Base-by-base conservation (phyloP, 2,797 vertebrate species). In the Margarornis squamiger region DNA sequence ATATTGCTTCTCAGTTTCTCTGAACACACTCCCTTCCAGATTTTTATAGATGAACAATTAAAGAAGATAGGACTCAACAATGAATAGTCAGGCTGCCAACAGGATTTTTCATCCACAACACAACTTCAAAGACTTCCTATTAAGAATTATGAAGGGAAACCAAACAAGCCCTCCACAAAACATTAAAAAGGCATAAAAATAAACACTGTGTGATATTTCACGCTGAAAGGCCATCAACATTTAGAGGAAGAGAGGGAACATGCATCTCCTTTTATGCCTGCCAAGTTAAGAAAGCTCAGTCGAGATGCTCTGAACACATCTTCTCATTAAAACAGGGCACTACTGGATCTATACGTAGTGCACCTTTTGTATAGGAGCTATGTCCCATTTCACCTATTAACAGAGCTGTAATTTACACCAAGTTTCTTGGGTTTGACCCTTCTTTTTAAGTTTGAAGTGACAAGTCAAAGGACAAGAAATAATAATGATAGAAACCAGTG, bases 111-210 rank as follows among this genome's bases (percentile, higher is more conserved):
- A 96, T 90, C 83, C 67, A 52, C 5, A 10, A 80, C 49, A 29
- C 76, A 86, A 70, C 88, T 95, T 96, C 90, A 95, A 96, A 96
- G 88, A 74, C 65, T 95, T 92, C 92, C 94, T 79, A 91, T 66
- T 90, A 93, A 96, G 95, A 95, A 88, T 85, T 79, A 93, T 15
- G 59, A 93, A 76, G 63, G 70, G 34, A 94, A 95, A 86, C 88
- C 48, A 94, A 94, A 95, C 86, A 96, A 95, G 92, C 55, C 41
- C 57, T 63, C 71, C 67, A 90, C 27, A 75, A 75, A 93, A 88
- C 48, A 88, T 91, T 88, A 76, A 76, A 87, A 90, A 59, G 38
- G 45, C 86, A 76, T 84, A 95, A 96, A 97, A 96, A 97, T 76
- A 97, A 97, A 88, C 52, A 71, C 52, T n/a, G 10, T 51, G 32